Conservation (phyloP, 2,797 vertebrate genomes). For the Tapera naevia region DNA sequence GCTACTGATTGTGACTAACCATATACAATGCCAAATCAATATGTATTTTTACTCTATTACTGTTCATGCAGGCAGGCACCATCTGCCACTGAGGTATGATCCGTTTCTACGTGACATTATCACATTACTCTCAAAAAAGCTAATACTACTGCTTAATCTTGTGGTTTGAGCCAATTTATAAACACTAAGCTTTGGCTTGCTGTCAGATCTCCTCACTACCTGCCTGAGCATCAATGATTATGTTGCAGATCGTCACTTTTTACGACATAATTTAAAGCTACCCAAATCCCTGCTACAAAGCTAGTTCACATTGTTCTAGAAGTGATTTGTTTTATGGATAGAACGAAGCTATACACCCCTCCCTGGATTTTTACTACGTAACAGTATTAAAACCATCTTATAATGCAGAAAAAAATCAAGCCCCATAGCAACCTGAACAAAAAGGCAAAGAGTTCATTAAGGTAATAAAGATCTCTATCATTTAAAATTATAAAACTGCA, state of each 20-base stretch:
- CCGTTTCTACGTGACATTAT: slow-evolving; percentile 44
- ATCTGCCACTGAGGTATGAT: slow-evolving; percentile 43
- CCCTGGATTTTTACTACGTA: neutral
- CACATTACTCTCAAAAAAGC: slow-evolving; percentile 56
- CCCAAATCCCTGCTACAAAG: neutral
- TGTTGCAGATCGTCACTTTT: neutral
- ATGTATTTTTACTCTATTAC: slow-evolving; percentile 48
- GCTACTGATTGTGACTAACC: neutral
- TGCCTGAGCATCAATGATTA: neutral
- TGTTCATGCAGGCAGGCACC: slow-evolving; percentile 13
- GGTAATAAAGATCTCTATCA: neutral
- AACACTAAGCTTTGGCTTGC: slow-evolving; percentile 6
- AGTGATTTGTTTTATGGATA: neutral
- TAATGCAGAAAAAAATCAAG: neutral
- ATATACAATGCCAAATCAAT: neutral
- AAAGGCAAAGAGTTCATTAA: neutral
- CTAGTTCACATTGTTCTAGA: neutral
- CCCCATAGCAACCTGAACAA: neutral
- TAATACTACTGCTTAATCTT: slow-evolving; percentile 54
- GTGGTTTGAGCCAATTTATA: slow-evolving; percentile 43
- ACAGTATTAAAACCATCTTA: neutral
- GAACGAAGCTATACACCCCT: neutral
- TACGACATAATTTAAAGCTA: neutral
- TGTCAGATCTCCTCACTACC: neutral
- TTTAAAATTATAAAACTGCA: neutral